These are phyloP conservation scores for Syndactyla subalaris DNA, from an alignment of 2,797 vertebrate genomes.

Conservation along the genomic window DNA sequence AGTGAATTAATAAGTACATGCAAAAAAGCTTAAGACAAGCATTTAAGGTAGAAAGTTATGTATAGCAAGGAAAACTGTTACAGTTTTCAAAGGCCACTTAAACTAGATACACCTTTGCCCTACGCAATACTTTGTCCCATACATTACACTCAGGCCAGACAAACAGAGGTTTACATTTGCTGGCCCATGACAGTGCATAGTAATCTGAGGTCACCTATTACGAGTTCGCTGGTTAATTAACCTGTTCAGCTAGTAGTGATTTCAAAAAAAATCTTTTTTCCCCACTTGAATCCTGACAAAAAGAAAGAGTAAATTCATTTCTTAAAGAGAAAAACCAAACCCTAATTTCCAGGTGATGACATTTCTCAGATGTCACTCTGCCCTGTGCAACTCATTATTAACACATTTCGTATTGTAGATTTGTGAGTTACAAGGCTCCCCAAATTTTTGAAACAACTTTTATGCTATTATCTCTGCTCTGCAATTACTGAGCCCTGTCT, in stretches of 20 bases:
- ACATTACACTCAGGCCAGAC: neutral
- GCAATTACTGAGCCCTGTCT: neutral
- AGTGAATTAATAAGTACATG: conserved; percentile 79
- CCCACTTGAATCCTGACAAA: neutral
- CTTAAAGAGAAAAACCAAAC: neutral
- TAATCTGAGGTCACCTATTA: neutral
- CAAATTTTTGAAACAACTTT: neutral
- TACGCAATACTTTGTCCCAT: neutral
- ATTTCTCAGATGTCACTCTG: neutral
- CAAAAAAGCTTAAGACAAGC: conserved; percentile 50
- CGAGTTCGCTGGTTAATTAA: neutral
- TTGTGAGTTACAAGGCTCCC: neutral
- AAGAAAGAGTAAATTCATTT: neutral
- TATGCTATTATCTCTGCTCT: neutral
- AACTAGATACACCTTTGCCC: neutral
- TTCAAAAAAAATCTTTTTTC: neutral
- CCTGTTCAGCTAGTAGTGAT: neutral
- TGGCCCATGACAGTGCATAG: neutral
- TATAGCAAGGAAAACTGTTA: neutral
- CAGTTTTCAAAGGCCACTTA: conserved; percentile 1
- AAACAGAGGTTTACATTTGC: neutral
- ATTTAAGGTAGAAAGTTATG: conserved; percentile 59
- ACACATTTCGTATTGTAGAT: neutral
- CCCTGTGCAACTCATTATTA: neutral
- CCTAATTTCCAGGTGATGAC: neutral